Conservation (phyloP, 2,113 vertebrate genomes). For the Gambusia affinis region DNA sequence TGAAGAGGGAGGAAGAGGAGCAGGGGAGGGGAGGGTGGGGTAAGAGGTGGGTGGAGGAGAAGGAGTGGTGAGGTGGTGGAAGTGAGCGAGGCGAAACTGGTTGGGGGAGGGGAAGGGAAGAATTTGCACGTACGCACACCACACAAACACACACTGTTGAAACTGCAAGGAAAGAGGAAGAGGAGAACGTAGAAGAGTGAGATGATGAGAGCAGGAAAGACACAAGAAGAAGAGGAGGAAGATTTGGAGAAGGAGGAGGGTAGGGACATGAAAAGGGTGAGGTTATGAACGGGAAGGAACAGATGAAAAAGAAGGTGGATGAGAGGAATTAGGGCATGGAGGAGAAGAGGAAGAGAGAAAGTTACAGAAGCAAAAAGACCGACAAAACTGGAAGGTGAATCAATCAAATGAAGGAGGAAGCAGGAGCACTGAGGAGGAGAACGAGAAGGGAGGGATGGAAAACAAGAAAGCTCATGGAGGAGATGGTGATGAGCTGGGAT, state of each 20-base stretch:
- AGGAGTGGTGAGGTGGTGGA: constrained; percentile 14
- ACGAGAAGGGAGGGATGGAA: constrained; percentile 3
- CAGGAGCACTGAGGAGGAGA: not conserved
- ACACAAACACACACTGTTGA: constrained; percentile 41
- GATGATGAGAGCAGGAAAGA: constrained; percentile 21
- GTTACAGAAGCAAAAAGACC: not conserved
- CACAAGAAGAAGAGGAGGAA: constrained; percentile 17
- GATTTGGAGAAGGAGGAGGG: not conserved
- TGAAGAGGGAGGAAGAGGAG: constrained; percentile 25
- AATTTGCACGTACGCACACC: constrained; percentile 57
- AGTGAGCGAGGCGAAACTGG: constrained; percentile 54
- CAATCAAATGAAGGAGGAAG: constrained; percentile 8
- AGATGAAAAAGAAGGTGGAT: constrained; percentile 8
- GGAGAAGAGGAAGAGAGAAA: not conserved
- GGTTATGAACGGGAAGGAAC: not conserved
- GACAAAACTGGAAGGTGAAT: not conserved
- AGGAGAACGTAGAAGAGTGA: constrained; percentile 30
- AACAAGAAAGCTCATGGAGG: constrained; percentile 11
- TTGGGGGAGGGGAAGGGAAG: constrained; percentile 60
- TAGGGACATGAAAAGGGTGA: not conserved
- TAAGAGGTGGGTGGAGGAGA: not conserved
- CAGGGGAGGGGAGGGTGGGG: not conserved
- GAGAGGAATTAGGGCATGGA: not conserved
- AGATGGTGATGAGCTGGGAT: constrained; percentile 24
- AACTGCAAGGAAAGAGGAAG: constrained; percentile 42